Percentiles rank a stretch among this genome's conserved stretches.
phyloP scores from a whole-genome alignment of 2,797 vertebrate genomes.

The Aldrovandia affinis region DNA sequence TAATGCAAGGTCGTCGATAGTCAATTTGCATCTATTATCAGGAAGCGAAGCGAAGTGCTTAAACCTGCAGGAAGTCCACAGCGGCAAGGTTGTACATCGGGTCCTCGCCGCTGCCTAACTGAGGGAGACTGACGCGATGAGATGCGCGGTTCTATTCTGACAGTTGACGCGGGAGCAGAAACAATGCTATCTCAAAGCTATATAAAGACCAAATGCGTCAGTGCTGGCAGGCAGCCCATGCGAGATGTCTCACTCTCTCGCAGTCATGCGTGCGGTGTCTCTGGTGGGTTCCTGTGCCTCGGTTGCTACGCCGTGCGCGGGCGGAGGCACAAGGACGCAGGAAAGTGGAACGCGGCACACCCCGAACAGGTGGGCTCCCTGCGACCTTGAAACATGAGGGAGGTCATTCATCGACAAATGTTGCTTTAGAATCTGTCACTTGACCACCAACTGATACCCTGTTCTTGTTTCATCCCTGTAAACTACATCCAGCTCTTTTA shows the following conservation, averaged over 20 bases:
- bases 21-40: neutral
- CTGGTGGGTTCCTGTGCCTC: neutral
- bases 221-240: neutral
- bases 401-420: neutral
- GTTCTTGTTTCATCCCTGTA: neutral
- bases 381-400: neutral
- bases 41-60: neutral
- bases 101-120: neutral
- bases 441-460: neutral
- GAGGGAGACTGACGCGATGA: neutral
- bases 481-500: neutral
- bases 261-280: neutral
- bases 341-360: neutral
- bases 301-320: neutral
- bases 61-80: neutral
- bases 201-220: constrained; percentile 4
- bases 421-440: neutral
- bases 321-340: neutral
- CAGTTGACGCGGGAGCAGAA: neutral
- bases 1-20: neutral
- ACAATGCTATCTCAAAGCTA: neutral
- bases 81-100: neutral
- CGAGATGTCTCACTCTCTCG: neutral
- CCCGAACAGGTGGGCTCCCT: neutral
- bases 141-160: neutral